phyloP scores from a whole-genome alignment of 2,888 invertebrate species.

The Sarcophaga subvicina region DNA sequence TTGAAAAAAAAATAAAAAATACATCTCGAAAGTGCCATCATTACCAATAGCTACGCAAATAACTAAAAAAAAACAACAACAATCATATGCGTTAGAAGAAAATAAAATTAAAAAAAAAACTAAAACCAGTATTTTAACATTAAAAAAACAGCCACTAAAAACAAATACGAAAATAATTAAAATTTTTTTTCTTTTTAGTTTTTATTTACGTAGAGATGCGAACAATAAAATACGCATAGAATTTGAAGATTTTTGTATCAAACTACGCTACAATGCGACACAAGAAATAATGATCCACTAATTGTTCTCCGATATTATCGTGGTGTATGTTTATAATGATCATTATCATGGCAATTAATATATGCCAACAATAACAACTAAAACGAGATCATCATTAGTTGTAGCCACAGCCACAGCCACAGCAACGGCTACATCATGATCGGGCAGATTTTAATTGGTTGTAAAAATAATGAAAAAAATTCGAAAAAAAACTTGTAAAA shows the following conservation, averaged over 20 bases:
- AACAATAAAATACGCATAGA: background rate
- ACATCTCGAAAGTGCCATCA: too few relatives aligned
- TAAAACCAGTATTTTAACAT: background rate
- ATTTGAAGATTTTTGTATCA: background rate
- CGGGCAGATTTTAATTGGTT: conserved; percentile 51
- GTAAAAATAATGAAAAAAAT: conserved; percentile 34
- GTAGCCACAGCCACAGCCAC: background rate
- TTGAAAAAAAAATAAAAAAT: conserved; percentile 47
- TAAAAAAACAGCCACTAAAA: background rate
- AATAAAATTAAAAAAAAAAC: background rate
- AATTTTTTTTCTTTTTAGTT: conserved; percentile 17
- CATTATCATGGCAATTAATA: background rate
- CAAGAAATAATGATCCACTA: conserved; percentile 1
- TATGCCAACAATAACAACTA: background rate
- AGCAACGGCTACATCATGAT: conserved; percentile 28
- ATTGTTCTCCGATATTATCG: background rate
- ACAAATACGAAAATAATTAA: conserved; percentile 20
- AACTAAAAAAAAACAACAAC: background rate
- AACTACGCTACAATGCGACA: background rate
- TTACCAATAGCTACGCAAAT: background rate
- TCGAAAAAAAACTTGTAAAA: too few relatives aligned
- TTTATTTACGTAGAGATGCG: background rate
- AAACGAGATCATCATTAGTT: background rate
- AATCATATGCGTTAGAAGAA: background rate
- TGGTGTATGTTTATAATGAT: background rate